A percentile compares a stretch with the other conserved stretches of the same genome.
Conservation (phyloP, 2,888 invertebrate genomes). For the Acanthoscelides obtectus region DNA sequence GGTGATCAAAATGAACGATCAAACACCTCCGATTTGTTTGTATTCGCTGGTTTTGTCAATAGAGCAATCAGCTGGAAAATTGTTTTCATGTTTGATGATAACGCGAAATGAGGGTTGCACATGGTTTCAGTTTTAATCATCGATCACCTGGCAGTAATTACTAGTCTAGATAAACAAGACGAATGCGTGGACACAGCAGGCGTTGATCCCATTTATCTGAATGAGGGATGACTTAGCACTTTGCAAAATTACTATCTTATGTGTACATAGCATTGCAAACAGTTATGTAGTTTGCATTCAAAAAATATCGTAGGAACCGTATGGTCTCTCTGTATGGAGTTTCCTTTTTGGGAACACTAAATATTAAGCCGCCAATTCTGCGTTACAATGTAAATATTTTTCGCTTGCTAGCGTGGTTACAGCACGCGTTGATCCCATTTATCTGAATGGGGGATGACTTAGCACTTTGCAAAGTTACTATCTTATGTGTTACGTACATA, state of each 20-base stretch:
- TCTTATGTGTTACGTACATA: not conserved
- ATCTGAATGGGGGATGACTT: too few species aligned
- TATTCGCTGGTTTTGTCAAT: not conserved
- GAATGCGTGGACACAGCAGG: too few species aligned
- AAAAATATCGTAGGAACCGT: not conserved
- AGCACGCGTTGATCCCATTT: too few species aligned
- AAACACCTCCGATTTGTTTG: not conserved
- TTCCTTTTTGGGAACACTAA: not conserved
- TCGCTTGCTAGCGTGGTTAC: too few species aligned
- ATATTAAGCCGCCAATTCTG: not conserved
- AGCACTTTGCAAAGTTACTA: not conserved
- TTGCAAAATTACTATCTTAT: not conserved
- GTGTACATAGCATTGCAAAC: not conserved
- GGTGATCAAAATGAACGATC: not conserved
- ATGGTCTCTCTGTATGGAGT: not conserved
- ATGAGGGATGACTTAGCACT: not conserved
- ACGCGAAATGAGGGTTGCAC: not conserved
- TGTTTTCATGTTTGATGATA: not conserved
- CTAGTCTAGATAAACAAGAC: not conserved
- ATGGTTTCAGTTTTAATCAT: not conserved
- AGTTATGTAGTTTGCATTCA: not conserved
- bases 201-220: too few species aligned
- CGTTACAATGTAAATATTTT: too few species aligned
- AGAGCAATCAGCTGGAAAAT: not conserved
- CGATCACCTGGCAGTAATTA: not conserved